Percentiles rank a stretch among this genome's conserved stretches.
Evolutionary conservation across 30 jellyfish, hydroid and myxozoan species (phyloP).

Genomic region (Chrysaora quinquecirrha): DNA sequence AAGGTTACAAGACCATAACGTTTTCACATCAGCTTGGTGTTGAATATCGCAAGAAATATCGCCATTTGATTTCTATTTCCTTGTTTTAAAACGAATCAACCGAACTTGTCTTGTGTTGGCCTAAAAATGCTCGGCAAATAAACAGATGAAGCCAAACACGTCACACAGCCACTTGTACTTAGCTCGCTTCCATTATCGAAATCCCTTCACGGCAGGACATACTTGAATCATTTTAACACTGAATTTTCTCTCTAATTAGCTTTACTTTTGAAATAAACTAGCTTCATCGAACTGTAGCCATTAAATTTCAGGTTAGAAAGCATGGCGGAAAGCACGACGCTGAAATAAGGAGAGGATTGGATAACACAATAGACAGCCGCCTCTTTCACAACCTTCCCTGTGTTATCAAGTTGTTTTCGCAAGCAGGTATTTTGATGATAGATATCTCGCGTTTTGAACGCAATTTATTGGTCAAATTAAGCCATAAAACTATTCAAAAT

Average conservation of each 20-base stretch:
- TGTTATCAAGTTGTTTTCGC: background rate
- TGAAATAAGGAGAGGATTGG: background rate
- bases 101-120: too few relatives aligned
- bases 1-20: background rate
- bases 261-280: background rate
- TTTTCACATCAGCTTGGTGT: background rate
- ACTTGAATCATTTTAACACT: background rate
- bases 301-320: background rate
- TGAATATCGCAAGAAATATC: background rate
- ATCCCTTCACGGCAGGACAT: background rate
- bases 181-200: background rate
- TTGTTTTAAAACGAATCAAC: too few relatives aligned
- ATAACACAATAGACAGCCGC: slow-evolving; percentile 17
- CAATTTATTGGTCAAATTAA: background rate
- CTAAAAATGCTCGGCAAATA: background rate
- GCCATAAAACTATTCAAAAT: background rate
- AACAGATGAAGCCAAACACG: background rate
- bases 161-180: background rate
- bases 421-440: background rate
- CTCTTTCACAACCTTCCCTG: slow-evolving; percentile 11
- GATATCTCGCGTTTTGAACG: background rate
- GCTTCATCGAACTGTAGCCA: background rate
- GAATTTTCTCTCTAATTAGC: background rate
- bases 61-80: too few relatives aligned
- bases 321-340: background rate